Percentiles rank a stretch among this genome's conserved stretches.
Conservation (phyloP, 2,797 vertebrate species). For the Mus caroli region DNA sequence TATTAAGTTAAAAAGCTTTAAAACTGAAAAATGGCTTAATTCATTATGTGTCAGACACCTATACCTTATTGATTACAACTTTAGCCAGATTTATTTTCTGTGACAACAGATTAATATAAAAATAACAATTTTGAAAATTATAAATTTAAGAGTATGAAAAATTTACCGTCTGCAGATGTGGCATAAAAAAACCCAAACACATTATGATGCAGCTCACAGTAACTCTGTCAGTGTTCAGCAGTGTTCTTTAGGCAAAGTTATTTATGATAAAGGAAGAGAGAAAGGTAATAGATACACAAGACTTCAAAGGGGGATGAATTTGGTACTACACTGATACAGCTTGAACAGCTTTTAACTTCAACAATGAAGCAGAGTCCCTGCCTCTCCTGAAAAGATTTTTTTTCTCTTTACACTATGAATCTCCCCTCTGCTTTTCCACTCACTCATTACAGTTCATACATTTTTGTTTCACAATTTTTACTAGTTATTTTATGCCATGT, state of each 20-base stretch:
- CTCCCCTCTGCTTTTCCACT: neutral
- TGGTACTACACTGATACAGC: neutral
- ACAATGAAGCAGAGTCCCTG: neutral
- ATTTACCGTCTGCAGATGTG: neutral
- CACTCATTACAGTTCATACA: neutral
- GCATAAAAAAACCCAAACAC: neutral
- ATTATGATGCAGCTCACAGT: neutral
- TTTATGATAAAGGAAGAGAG: neutral
- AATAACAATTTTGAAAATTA: slow-evolving; percentile 20
- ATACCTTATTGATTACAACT: neutral
- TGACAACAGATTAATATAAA: neutral
- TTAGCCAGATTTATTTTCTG: neutral
- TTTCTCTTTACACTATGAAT: neutral
- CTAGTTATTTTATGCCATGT: neutral
- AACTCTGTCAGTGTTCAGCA: neutral
- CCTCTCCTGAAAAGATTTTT: neutral
- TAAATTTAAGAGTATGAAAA: neutral
- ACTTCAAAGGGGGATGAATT: neutral
- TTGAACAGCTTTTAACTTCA: slow-evolving; percentile 39
- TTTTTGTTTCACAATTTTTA: slow-evolving; percentile 25
- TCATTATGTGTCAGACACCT: neutral
- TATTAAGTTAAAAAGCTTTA: neutral
- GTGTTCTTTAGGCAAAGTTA: slow-evolving; percentile 4
- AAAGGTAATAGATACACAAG: neutral
- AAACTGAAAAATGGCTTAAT: neutral